Conservation (phyloP, 1,140 invertebrate genomes). For the Aethina tumida region DNA sequence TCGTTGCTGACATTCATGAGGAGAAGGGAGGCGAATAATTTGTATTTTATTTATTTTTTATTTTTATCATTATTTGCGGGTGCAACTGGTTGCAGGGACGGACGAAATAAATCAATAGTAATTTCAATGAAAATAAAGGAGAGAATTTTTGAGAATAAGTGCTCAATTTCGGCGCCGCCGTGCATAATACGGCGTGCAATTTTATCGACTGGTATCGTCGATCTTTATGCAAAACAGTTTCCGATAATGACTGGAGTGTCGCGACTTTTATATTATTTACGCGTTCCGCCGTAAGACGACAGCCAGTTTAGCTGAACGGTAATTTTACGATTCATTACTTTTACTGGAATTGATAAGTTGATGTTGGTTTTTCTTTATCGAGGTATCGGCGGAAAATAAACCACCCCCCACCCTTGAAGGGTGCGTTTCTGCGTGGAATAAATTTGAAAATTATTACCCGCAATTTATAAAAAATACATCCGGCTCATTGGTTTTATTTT, state of each 20-base stretch:
- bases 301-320: too few species aligned
- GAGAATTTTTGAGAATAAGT: conserved; percentile 18
- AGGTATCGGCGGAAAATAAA: too few species aligned
- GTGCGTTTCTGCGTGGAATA: too few species aligned
- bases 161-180: conserved; percentile 21
- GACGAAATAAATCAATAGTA: conserved; percentile 29
- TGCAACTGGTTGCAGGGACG: conserved; percentile 23
- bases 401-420: too few species aligned
- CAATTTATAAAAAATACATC: too few species aligned
- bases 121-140: conserved; percentile 27
- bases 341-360: conserved; percentile 30
- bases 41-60: too few species aligned
- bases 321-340: conserved; percentile 32
- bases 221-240: conserved; percentile 33
- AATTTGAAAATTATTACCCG: too few species aligned
- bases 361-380: conserved; percentile 11
- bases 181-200: conserved; percentile 22
- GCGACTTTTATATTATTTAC: conserved; percentile 32
- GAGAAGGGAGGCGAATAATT: too few species aligned
- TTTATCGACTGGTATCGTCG: conserved; percentile 24
- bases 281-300: conserved; percentile 22
- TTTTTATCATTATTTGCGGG: too few species aligned
- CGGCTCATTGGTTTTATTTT: too few species aligned
- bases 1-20: too few species aligned
- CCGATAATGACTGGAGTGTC: conserved; percentile 29